A percentile compares a stretch with the other conserved stretches of the same genome.
phyloP scores from a whole-genome alignment of 2,113 vertebrate species.

The Stictonetta naevosa region DNA sequence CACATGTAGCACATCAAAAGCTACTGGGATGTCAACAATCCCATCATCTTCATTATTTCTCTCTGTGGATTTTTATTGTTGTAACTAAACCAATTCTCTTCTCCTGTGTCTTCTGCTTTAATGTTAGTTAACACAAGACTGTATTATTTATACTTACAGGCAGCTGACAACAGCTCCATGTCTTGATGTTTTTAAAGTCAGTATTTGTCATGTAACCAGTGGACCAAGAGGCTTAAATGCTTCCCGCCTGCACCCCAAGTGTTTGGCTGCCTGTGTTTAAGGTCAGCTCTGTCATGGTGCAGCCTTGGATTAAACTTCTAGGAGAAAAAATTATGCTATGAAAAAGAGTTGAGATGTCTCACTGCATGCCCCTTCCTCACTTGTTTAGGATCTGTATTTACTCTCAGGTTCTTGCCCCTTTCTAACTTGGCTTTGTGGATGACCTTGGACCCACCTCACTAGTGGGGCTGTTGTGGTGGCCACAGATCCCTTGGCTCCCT shows the following conservation, averaged over 20 bases:
- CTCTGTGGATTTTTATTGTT: fast-evolving
- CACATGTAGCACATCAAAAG: fast-evolving
- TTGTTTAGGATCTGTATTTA: fast-evolving
- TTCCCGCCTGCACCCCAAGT: fast-evolving
- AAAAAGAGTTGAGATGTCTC: background rate
- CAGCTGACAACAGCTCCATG: background rate
- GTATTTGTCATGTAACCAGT: background rate
- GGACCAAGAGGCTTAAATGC: background rate
- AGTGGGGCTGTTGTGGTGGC: background rate
- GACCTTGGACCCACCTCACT: no score
- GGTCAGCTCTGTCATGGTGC: background rate
- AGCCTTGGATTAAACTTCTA: background rate
- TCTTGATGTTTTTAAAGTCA: background rate
- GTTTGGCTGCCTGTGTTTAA: background rate
- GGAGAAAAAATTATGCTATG: background rate
- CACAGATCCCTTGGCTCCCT: background rate
- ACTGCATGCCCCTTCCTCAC: fast-evolving
- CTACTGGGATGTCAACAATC: background rate
- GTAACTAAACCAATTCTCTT: background rate
- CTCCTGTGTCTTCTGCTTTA: background rate
- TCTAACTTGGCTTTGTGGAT: background rate
- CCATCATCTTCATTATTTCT: background rate
- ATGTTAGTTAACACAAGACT: background rate
- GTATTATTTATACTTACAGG: background rate
- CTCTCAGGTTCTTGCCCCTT: background rate